phyloP scores from a whole-genome alignment of 2,888 invertebrate genomes.

The Ctena decussata region DNA sequence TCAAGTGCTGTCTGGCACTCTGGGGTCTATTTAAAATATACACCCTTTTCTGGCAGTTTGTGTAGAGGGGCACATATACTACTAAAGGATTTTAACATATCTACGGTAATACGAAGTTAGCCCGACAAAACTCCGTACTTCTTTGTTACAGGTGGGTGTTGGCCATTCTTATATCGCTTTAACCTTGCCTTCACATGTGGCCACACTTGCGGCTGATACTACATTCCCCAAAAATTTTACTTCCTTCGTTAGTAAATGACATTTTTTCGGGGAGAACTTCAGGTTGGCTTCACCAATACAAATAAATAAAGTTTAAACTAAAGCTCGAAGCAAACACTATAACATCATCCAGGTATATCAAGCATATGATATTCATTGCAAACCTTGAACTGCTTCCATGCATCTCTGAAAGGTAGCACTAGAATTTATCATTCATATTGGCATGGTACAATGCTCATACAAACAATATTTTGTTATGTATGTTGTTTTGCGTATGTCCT shows the following conservation, averaged over 20 bases:
- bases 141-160: neutral
- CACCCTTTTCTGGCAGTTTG: neutral
- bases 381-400: neutral
- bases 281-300: neutral
- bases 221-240: neutral
- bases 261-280: neutral
- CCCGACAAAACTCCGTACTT: neutral
- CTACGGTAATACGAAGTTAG: neutral
- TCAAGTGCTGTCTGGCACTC: neutral
- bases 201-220: neutral
- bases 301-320: neutral
- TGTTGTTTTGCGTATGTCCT: neutral
- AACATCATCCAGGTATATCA: neutral
- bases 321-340: neutral
- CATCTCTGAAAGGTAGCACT: neutral
- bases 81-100: neutral
- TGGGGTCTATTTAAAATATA: neutral
- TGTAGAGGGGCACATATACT: neutral
- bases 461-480: neutral
- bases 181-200: neutral
- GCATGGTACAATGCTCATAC: neutral
- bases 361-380: neutral
- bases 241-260: neutral
- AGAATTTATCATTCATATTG: neutral
- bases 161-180: neutral